Conservation (phyloP, 2,797 vertebrate genomes). For the Acipenser oxyrinchus region DNA sequence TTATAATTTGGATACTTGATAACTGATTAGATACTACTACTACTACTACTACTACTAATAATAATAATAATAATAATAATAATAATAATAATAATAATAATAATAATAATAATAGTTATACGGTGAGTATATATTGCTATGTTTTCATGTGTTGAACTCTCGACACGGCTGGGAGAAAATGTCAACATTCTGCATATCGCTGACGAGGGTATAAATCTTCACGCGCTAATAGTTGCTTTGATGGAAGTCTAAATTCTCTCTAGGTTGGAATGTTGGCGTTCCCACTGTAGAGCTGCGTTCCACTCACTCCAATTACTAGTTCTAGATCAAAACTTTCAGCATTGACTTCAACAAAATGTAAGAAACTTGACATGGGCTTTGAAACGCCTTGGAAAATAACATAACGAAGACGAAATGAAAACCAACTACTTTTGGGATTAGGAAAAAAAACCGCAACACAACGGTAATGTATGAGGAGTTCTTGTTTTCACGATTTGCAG, state of each 20-base stretch:
- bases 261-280: slow-evolving; percentile 41
- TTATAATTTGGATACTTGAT: no score
- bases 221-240: neutral
- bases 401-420: neutral
- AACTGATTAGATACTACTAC: no score
- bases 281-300: slow-evolving; percentile 31
- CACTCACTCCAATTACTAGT: slow-evolving; percentile 25
- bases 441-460: neutral
- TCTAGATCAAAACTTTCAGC: slow-evolving; percentile 23
- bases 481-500: slow-evolving; percentile 14
- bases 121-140: no score
- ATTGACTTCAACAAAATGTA: slow-evolving; percentile 30
- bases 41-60: no score
- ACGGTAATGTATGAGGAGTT: slow-evolving; percentile 15
- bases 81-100: no score
- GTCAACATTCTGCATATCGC: no score
- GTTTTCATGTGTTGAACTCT: no score
- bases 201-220: no score
- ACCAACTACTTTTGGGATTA: neutral
- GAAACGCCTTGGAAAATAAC: neutral
- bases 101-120: no score
- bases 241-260: slow-evolving; percentile 27
- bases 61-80: no score
- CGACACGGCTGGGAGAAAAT: no score
- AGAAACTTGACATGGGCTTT: neutral